Evolutionary conservation across 2,797 vertebrate genomes (phyloP), one percentile per base, ranked within the genome.

Genomic region (Hapalemur alaotrensis): DNA sequence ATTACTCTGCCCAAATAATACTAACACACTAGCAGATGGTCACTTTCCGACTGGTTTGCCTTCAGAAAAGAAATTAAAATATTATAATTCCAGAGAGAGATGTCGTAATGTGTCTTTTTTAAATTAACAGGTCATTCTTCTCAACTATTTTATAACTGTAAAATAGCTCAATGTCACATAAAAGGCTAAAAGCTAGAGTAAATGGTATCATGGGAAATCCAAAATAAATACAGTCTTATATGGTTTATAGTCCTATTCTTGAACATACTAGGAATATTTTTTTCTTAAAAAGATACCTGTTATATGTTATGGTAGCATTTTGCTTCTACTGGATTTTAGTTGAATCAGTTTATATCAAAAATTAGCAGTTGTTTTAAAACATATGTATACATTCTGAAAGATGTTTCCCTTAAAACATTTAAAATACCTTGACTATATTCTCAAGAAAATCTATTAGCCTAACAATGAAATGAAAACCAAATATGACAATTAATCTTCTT

Each of bases 41-140:
- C 99, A 99, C 99, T 99, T 99, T 99, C 98, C 98, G 99, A 99
- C 98, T 99, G 98, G 99, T 99, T 99, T 99, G 98, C 98, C 99
- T 99, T 99, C 98, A 98, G 98, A 98, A 98, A 98, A 98, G 98
- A 97, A 98, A 99, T 99, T 99, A 99, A 99, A 99, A 99, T 98
- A 99, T 99, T 99, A 99, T 98, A 97, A 98, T 97, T 98, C 98
- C 98, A 48, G 98, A 97, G 99, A 99, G 99, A 99, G 98, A 92
- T 97, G 85, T 97, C 97, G 94, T 98, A 99, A 99, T 99, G 97
- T 98, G 93, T 98, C 98, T 97, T 96, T 98, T 98, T 98, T 98
- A 98, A 98, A 98, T 98, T 98, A 98, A 98, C 98, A 98, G 97
- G 98, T 98, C 98, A 91, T 98, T 96, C 98, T 98, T 98, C 98